These are phyloP conservation scores for Lasioglossum zephyrum DNA, from an alignment of 2,888 invertebrate genomes.

Conservation along the genomic window DNA sequence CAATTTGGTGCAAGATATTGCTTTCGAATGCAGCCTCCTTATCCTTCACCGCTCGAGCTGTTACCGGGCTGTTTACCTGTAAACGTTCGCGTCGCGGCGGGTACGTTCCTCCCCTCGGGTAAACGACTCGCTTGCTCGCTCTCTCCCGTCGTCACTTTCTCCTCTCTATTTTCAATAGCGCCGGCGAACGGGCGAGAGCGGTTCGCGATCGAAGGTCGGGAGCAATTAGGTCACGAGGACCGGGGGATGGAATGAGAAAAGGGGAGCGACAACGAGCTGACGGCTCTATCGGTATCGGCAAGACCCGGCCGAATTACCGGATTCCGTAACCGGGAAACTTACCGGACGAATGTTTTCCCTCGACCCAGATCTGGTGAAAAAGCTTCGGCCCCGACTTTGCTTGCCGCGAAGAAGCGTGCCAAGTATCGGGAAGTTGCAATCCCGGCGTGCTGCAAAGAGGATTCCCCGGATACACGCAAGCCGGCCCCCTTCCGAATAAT, in stretches of 20 bases:
- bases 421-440: conserved; percentile 50
- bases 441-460: conserved; percentile 44
- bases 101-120: not conserved
- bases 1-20: conserved; percentile 79
- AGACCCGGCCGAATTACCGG: not conserved
- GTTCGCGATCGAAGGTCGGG: conserved; percentile 1
- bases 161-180: not conserved
- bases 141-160: not conserved
- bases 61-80: conserved; percentile 74
- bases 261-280: conserved; percentile 1
- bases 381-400: not conserved
- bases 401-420: conserved; percentile 19
- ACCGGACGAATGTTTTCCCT: conserved; percentile 11
- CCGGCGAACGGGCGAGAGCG: not conserved
- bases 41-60: conserved; percentile 68
- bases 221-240: conserved; percentile 5
- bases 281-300: conserved; percentile 4
- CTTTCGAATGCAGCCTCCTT: conserved; percentile 73
- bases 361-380: conserved; percentile 1
- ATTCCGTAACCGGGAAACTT: conserved; percentile 10
- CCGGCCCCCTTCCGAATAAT: conserved; percentile 35
- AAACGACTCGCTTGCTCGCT: not conserved
- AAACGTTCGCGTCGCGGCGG: conserved; percentile 1
- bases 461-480: conserved; percentile 34
- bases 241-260: not conserved